Evolutionary conservation across 2,113 vertebrate genomes (phyloP).

Genomic region (Boleophthalmus pectinirostris): DNA sequence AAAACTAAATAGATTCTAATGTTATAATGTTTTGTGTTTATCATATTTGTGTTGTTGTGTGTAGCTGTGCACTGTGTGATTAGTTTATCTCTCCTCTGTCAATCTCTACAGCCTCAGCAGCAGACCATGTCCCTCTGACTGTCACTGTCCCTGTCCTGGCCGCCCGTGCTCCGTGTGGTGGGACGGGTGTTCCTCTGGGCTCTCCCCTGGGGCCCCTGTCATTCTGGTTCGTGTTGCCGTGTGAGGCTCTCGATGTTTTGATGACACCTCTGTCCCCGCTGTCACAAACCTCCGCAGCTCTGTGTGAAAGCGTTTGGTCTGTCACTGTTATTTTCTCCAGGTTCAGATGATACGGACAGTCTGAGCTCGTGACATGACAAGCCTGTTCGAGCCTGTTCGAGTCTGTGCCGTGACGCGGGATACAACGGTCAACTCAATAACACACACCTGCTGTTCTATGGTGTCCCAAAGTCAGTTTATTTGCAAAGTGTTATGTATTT

Average conservation of each 20-base stretch:
- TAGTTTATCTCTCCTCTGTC: background rate
- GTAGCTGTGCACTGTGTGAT: too few relatives aligned
- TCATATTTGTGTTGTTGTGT: too few relatives aligned
- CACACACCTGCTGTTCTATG: background rate
- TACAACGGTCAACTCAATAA: background rate
- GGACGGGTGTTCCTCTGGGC: slow-evolving; percentile 6
- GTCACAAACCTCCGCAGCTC: background rate
- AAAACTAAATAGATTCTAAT: too few relatives aligned
- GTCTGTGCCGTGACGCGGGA: background rate
- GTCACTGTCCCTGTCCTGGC: background rate
- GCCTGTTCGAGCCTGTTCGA: background rate
- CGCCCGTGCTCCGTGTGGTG: background rate
- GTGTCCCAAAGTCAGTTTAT: background rate
- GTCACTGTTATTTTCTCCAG: background rate
- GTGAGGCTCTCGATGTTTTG: background rate
- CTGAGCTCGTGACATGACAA: background rate
- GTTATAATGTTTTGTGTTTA: too few relatives aligned
- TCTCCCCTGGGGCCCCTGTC: slow-evolving; percentile 1
- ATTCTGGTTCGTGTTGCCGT: background rate
- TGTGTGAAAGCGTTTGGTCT: background rate
- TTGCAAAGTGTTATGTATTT: background rate
- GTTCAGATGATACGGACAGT: background rate
- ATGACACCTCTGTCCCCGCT: background rate
- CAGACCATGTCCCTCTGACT: background rate
- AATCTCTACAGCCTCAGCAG: background rate